Percentiles rank a stretch among this genome's conserved stretches.
Evolutionary conservation across 2,113 vertebrate genomes (phyloP).

Genomic region (Ondatra zibethicus): DNA sequence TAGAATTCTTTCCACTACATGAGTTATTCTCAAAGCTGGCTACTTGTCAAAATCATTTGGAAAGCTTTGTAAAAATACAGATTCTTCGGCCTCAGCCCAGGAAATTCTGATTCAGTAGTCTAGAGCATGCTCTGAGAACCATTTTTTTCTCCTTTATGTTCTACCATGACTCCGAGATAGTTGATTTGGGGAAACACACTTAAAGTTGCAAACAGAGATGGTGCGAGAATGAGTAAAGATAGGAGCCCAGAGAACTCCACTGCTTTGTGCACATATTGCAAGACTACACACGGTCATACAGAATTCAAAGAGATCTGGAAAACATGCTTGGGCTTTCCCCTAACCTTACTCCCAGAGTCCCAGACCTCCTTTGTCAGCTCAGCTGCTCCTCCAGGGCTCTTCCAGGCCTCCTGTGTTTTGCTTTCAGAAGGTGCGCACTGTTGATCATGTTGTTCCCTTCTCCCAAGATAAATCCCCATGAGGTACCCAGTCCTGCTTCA

Average conservation of each 20-base stretch:
- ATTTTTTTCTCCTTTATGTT: neutral
- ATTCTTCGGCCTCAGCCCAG: slow-evolving; percentile 46
- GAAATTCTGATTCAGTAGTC: slow-evolving; percentile 59
- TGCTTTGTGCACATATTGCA: neutral
- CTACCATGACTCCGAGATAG: slow-evolving; percentile 1
- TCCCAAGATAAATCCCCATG: neutral
- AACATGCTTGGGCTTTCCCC: neutral
- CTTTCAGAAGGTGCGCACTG: slow-evolving; percentile 25
- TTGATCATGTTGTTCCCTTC: neutral
- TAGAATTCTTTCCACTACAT: slow-evolving; percentile 25
- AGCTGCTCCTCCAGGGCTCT: neutral
- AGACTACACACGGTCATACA: neutral
- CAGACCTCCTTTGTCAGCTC: neutral
- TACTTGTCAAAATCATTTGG: slow-evolving; percentile 30
- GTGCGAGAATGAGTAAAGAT: neutral
- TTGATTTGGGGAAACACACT: neutral
- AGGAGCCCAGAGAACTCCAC: neutral
- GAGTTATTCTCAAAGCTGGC: neutral
- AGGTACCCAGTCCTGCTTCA: neutral
- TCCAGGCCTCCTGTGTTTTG: neutral
- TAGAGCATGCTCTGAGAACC: slow-evolving; percentile 33
- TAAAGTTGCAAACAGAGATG: neutral
- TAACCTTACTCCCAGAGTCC: neutral
- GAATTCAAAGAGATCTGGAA: neutral
- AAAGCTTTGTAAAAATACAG: slow-evolving; percentile 66